Evolutionary conservation across 1,140 invertebrate genomes (phyloP).

Genomic region (Drosophila malerkotliana): DNA sequence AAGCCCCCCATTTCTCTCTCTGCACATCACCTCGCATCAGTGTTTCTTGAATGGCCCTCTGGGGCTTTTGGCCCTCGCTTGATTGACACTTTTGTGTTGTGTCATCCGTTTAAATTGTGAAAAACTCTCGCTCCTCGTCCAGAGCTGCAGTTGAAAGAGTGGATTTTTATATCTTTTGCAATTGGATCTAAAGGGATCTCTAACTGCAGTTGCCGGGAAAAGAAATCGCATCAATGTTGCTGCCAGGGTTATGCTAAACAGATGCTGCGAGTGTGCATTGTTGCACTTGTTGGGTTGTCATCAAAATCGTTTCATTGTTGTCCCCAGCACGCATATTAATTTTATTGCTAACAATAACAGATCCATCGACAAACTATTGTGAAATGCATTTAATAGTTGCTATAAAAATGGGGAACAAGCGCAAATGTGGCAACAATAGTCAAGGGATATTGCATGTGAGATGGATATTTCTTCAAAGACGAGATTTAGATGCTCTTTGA

Average conservation of each 20-base stretch:
- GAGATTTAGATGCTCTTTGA: constrained; percentile 2
- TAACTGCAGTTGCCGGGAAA: constrained; percentile 16
- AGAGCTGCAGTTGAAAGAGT: constrained; percentile 38
- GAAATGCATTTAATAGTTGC: constrained; percentile 69
- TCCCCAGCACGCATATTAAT: constrained; percentile 70
- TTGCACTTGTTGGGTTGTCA: constrained; percentile 57
- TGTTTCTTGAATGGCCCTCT: constrained; percentile 33
- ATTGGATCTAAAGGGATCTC: not conserved
- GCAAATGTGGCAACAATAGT: constrained; percentile 30
- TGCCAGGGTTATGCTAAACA: constrained; percentile 64
- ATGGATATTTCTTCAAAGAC: not conserved
- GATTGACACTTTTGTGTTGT: constrained; percentile 75
- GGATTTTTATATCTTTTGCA: constrained; percentile 20
- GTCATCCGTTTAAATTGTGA: constrained; percentile 78
- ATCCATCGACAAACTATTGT: constrained; percentile 75
- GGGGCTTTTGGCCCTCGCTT: constrained; percentile 19
- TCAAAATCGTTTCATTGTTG: constrained; percentile 63
- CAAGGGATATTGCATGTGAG: not conserved
- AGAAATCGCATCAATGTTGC: constrained; percentile 18
- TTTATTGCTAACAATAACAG: constrained; percentile 78
- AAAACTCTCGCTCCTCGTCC: constrained; percentile 36
- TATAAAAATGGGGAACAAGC: constrained; percentile 53
- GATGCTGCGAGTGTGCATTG: constrained; percentile 46
- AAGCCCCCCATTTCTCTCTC: not conserved
- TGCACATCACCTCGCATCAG: constrained; percentile 22